These are phyloP conservation scores for Dynastes tityus DNA, from an alignment of 2,888 invertebrate genomes.

Conservation along the genomic window DNA sequence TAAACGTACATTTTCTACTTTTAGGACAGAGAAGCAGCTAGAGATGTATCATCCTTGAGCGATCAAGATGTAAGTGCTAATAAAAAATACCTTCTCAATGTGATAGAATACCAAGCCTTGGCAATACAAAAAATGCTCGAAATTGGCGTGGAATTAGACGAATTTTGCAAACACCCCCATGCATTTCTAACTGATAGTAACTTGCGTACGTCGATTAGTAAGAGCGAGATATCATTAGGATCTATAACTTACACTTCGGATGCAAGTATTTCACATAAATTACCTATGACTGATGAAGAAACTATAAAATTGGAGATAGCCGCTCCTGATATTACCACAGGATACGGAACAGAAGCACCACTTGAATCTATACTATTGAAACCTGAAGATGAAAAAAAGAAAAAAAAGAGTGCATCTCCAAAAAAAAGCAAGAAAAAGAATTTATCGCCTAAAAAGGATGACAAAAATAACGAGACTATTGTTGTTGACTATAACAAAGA, in stretches of 20 bases:
- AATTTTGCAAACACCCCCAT: not conserved
- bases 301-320: not conserved
- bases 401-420: not conserved
- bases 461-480: not conserved
- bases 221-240: not conserved
- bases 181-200: not conserved
- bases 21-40: conserved; percentile 27
- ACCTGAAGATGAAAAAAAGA: not conserved
- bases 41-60: not conserved
- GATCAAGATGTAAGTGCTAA: conserved; percentile 23
- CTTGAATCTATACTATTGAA: not conserved
- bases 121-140: conserved; percentile 34
- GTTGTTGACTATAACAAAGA: not conserved
- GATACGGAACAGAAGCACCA: not conserved
- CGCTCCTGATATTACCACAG: not conserved
- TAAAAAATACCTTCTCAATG: conserved; percentile 30
- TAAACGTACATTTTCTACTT: not conserved
- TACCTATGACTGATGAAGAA: not conserved
- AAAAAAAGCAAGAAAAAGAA: not conserved
- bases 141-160: conserved; percentile 40
- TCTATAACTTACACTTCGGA: not conserved
- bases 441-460: not conserved
- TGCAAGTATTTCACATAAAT: not conserved
- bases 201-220: not conserved
- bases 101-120: conserved; percentile 23